Evolutionary conservation across 2,113 vertebrate genomes (phyloP), one percentile per base, ranked within the genome.

Genomic region (Macaca nemestrina): DNA sequence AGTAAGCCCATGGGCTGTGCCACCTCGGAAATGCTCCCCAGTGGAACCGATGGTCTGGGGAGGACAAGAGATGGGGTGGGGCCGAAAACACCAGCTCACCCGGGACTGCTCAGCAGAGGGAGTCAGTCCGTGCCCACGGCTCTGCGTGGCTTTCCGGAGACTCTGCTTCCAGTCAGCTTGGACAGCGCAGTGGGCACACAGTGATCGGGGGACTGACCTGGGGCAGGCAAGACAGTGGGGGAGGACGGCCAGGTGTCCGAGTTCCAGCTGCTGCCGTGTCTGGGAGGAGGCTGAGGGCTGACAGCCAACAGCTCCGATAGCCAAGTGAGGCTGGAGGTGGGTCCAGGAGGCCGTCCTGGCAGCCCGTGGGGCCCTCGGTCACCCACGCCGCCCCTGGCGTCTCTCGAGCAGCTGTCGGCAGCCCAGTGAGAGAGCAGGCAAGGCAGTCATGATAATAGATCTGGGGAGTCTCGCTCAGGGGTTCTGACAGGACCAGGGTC

Each of bases 221-320:
- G 32, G 67, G 22, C 23, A 23, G 67, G 22, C 2, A 32, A 32
- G 13, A 7, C 8, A 68, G 67, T 25, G 27, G 27, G 11, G 27
- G 35, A 35, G 68, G 35, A 3, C 35, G 0, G 17, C 35, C 11
- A 61, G 25, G 23, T 1, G 9, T 22, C 25, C 23, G 1, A 25
- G 59, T 27, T 61, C 8, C 10, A 11, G 3, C 25, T 61, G 25
- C 59, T 61, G 68, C 68, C 20, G 17, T 18, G 35, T 17, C 16
- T 32, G 68, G 68, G 17, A 70, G 68, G 17, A 18, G 35, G 17
- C 35, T 70, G 35, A 25, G 57, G 23, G 2, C 55, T 57, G 27
- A 70, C 7, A 9, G 17, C 68, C n/a, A 18, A 38, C 1, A 3
- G 16, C 17, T 16, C 68, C 8, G 3, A 18, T 7, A 70, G 67